These are phyloP conservation scores for Toxotes lorentzi DNA, from an alignment of 2,797 vertebrate species.

Conservation along the genomic window DNA sequence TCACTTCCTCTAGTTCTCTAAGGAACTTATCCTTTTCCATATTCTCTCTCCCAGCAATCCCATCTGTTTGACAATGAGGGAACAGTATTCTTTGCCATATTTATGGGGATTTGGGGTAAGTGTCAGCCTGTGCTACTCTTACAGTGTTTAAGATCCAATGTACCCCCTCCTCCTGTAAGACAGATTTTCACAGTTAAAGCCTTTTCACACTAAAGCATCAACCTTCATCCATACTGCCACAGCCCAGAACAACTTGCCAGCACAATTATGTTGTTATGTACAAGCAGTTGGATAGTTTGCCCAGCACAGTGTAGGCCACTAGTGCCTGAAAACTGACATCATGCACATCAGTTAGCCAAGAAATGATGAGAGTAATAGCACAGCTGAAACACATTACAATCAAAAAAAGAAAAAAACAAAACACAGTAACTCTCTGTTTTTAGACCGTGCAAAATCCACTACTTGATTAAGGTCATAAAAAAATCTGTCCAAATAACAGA, in stretches of 20 bases:
- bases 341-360: constrained; percentile 15
- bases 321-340: background rate
- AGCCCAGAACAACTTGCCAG: constrained; percentile 39
- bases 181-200: constrained; percentile 61
- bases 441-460: background rate
- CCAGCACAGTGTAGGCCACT: constrained; percentile 7
- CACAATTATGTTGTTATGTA: constrained; percentile 38
- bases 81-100: constrained; percentile 96
- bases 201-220: constrained; percentile 49
- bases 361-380: constrained; percentile 5
- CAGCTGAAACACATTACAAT: constrained; percentile 21
- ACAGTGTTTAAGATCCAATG: constrained; percentile 27
- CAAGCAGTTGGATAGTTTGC: background rate
- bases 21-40: constrained; percentile 37
- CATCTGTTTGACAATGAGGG: constrained; percentile 98
- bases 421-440: constrained; percentile 12
- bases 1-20: constrained; percentile 27
- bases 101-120: constrained; percentile 99
- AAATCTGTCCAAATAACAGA: background rate
- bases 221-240: constrained; percentile 20
- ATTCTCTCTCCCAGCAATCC: constrained; percentile 88
- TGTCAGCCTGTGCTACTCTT: constrained; percentile 58
- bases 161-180: constrained; percentile 17
- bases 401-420: background rate
- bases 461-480: constrained; percentile 3